phyloP scores from a whole-genome alignment of 2,113 vertebrate species.

The Oreotrochilus melanogaster region DNA sequence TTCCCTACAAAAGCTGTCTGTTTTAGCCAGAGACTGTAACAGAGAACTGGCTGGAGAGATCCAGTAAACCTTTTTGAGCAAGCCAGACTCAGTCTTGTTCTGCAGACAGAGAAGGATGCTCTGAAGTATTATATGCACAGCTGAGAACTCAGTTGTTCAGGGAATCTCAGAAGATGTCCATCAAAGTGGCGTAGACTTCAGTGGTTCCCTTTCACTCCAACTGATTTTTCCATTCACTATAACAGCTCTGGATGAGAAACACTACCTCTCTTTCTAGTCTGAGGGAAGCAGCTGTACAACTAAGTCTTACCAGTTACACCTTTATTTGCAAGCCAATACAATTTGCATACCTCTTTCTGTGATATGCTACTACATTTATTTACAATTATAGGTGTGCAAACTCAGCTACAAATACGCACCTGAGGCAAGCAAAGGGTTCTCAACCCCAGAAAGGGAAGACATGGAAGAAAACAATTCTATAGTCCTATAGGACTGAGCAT shows the following conservation, averaged over 20 bases:
- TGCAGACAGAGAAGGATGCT: background rate
- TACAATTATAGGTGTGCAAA: background rate
- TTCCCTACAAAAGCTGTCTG: background rate
- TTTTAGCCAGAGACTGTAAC: background rate
- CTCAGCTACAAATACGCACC: background rate
- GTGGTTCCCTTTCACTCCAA: background rate
- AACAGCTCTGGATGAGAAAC: background rate
- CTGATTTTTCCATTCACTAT: background rate
- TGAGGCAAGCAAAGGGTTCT: background rate
- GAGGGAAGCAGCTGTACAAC: background rate
- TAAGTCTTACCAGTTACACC: background rate
- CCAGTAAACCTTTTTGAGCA: background rate
- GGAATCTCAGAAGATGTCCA: background rate
- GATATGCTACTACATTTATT: background rate
- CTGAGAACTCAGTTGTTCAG: background rate
- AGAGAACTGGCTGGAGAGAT: background rate
- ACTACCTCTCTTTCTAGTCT: background rate
- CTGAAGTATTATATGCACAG: background rate
- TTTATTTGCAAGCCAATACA: background rate
- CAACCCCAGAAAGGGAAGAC: background rate
- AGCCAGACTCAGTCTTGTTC: background rate
- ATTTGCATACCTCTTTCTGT: background rate
- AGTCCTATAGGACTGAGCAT: background rate
- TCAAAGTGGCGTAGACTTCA: rapidly evolving
- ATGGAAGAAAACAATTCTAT: background rate